phyloP scores from a whole-genome alignment of 2,888 invertebrate genomes.

The Troilus luridus region DNA sequence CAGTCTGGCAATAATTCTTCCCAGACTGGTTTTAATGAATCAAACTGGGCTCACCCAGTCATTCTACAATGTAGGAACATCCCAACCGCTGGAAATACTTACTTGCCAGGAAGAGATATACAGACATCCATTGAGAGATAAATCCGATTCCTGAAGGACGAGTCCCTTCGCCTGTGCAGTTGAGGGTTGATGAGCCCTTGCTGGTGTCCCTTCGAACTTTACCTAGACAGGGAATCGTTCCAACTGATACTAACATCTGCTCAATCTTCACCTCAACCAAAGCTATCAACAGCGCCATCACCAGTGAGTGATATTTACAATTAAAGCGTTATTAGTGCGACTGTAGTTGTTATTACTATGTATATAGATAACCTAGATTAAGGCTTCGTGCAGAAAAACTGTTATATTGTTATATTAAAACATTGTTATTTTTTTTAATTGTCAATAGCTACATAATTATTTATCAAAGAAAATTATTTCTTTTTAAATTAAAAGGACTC shows the following conservation, averaged over 20 bases:
- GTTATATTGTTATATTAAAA: too few species aligned
- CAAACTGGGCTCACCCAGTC: background rate
- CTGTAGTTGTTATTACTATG: background rate
- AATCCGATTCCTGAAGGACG: conserved; percentile 75
- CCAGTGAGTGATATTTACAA: conserved; percentile 45
- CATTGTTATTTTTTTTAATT: too few species aligned
- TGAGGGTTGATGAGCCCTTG: conserved; percentile 60
- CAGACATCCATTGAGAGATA: conserved; percentile 80
- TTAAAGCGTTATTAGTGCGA: conserved; percentile 10
- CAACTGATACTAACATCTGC: conserved; percentile 67
- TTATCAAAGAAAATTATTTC: too few species aligned
- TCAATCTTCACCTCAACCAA: conserved; percentile 17
- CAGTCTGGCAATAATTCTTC: too few species aligned
- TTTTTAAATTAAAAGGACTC: too few species aligned
- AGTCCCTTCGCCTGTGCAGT: conserved; percentile 67
- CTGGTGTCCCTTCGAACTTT: conserved; percentile 67
- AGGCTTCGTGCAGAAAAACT: too few species aligned
- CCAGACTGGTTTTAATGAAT: too few species aligned
- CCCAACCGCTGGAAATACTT: conserved; percentile 69
- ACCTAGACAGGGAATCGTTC: background rate
- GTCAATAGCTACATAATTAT: too few species aligned
- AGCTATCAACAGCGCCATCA: conserved; percentile 15
- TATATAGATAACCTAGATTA: background rate
- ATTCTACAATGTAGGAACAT: background rate
- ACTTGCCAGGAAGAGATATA: conserved; percentile 79